Evolutionary conservation across 2,888 invertebrate species (phyloP).

Genomic region (Drosophila nigricruria): DNA sequence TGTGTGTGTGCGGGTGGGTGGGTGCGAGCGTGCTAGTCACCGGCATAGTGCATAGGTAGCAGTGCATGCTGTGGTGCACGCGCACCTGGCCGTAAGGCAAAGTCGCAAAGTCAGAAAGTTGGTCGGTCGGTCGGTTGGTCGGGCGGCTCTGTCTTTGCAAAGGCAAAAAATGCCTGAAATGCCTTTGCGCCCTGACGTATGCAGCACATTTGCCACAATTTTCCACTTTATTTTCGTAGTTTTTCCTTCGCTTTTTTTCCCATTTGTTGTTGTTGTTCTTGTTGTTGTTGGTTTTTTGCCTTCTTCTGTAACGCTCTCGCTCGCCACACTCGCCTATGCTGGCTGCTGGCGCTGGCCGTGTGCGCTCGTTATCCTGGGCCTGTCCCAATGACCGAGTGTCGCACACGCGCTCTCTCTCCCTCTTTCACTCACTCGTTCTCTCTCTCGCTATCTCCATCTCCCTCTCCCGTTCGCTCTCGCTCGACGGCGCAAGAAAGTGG

Average conservation of each 20-base stretch:
- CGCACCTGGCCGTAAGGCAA: constrained; percentile 20
- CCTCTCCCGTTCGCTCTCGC: not conserved
- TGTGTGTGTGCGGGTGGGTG: constrained; percentile 8
- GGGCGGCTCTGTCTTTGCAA: constrained; percentile 27
- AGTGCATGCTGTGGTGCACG: constrained; percentile 25
- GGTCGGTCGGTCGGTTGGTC: not conserved
- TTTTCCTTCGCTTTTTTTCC: constrained; percentile 12
- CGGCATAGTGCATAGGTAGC: constrained; percentile 26
- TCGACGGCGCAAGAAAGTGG: constrained; percentile 45
- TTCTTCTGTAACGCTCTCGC: constrained; percentile 2
- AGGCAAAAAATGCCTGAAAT: constrained; percentile 32
- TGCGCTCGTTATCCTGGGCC: constrained; percentile 65
- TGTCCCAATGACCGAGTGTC: constrained; percentile 82
- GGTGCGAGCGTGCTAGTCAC: constrained; percentile 12
- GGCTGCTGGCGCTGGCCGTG: constrained; percentile 12
- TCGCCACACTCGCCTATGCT: constrained; percentile 21
- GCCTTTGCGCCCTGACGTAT: constrained; percentile 60
- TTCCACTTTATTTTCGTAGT: constrained; percentile 17
- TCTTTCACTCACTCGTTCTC: not conserved
- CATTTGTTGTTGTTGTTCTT: not conserved
- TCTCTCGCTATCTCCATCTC: not conserved
- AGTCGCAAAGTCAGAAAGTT: constrained; percentile 25
- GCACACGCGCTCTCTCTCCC: constrained; percentile 10
- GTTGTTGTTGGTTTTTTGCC: not conserved
- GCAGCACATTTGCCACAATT: constrained; percentile 42